Evolutionary conservation across 2,797 vertebrate species (phyloP).

Genomic region (Luscinia luscinia): DNA sequence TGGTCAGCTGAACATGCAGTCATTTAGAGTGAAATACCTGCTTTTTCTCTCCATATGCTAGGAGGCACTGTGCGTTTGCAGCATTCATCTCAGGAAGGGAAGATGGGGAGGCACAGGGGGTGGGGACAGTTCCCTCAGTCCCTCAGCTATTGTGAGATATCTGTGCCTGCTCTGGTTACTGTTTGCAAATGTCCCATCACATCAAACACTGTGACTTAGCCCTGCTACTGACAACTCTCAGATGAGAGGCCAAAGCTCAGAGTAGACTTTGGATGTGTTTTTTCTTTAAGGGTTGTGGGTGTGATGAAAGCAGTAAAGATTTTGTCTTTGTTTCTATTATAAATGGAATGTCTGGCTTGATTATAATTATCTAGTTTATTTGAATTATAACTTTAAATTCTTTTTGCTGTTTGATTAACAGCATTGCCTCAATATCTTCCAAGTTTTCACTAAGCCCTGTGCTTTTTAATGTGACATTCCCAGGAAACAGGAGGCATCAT

Average conservation of each 20-base stretch:
- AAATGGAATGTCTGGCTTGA: constrained; percentile 24
- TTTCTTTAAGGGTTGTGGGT: neutral
- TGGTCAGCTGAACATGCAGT: neutral
- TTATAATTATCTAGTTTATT: constrained; percentile 10
- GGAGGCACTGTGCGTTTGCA: fast-evolving
- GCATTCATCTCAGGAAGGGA: neutral
- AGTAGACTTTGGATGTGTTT: neutral
- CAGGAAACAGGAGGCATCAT: constrained; percentile 53
- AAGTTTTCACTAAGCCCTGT: constrained; percentile 4
- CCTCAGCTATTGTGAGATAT: neutral
- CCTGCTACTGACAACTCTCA: neutral
- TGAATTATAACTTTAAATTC: constrained; percentile 37
- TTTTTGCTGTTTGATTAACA: constrained; percentile 52
- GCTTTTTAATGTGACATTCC: constrained; percentile 41
- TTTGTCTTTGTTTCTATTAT: constrained; percentile 2
- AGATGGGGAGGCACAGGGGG: neutral
- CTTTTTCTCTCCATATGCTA: fast-evolving
- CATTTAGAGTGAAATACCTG: neutral
- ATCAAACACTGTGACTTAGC: neutral
- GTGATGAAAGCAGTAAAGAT: neutral
- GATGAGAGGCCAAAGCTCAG: constrained; percentile 4
- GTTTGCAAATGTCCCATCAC: neutral
- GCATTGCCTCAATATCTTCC: constrained; percentile 8
- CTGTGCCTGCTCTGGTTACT: neutral
- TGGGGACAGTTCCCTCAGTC: neutral